These are phyloP conservation scores for Euzetes globulus DNA, from an alignment of 2,888 invertebrate genomes.

Conservation along the genomic window DNA sequence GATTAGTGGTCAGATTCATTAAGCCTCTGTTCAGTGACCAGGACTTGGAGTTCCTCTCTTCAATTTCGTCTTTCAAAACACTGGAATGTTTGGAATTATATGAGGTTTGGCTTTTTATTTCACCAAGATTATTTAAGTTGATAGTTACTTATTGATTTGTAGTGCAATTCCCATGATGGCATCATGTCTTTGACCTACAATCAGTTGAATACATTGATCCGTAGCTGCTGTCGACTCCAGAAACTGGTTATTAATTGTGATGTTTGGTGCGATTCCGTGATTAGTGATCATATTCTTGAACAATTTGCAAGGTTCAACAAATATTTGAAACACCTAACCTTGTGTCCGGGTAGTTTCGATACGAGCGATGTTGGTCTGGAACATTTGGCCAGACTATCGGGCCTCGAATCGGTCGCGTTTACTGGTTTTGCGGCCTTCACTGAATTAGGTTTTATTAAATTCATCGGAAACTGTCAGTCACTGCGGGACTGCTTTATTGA, in stretches of 20 bases:
- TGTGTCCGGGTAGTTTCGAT: conserved; percentile 27
- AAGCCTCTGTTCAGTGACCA: conserved; percentile 28
- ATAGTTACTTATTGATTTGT: not conserved
- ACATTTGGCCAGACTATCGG: conserved; percentile 17
- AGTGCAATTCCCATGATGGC: conserved; percentile 34
- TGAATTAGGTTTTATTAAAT: not conserved
- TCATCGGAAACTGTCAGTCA: not conserved
- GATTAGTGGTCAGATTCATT: conserved; percentile 16
- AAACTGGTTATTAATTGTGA: conserved; percentile 27
- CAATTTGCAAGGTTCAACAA: not conserved
- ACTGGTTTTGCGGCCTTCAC: conserved; percentile 23
- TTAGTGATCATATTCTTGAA: not conserved
- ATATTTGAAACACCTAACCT: not conserved
- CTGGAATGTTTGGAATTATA: conserved; percentile 28
- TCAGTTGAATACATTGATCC: not conserved
- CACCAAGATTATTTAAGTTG: not conserved
- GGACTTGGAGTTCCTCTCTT: not conserved
- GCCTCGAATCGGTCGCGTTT: not conserved
- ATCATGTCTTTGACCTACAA: not conserved
- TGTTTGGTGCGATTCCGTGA: conserved; percentile 31
- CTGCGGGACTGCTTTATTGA: not conserved
- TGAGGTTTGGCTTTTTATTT: conserved; percentile 1
- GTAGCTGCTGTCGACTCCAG: not conserved
- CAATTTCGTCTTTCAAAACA: not conserved
- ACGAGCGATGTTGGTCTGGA: not conserved